Evolutionary conservation across 2,797 vertebrate species (phyloP), one percentile per base, ranked within the genome.

Genomic region (Lepus oiostolus): DNA sequence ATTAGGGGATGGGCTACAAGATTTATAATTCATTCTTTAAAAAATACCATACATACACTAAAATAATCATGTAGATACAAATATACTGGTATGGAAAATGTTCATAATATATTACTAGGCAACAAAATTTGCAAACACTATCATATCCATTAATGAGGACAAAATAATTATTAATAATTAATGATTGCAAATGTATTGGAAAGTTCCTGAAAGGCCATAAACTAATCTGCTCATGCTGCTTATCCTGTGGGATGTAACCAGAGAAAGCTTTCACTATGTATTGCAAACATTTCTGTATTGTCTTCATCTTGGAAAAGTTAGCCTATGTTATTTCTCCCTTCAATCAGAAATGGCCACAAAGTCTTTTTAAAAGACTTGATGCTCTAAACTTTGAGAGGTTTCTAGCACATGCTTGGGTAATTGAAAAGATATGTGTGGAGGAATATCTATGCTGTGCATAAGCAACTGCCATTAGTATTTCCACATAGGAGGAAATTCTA

Each of bases 11-110:
- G 76, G 50, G 42, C 62, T 85, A 14, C 2, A 74, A 90, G 50
- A 93, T 12, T 38, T 67, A n/a, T 42, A 79, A 88, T 70, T 70
- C 9, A 54, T 77, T 88, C 24, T 81, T 84, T 72, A 93, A 92
- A 94, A 94, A 87, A 85, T 92, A 85, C 7, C 21, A 52, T 35
- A 14, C 38, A 58, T 32, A 19, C 28, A 75, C 54, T 83, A 86
- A 88, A 90, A 62, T 58, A 91, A 89, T 47, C 30, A 80, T 22
- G n/a, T 79, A 47, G 1, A 42, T 79, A 28, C 11, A 52, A 28
- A 50, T 38, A 65, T 4, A 21, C 0, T 47, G 26, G 32, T 50
- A 93, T n/a, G 30, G 32, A 84, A 88, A 80, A n/a, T 77, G 54
- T 72, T 89, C 17, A 63, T 8, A 85, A 77, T 8, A 63, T 7